Conservation (phyloP, 2,888 invertebrate genomes). For the Phytoseiulus persimilis region DNA sequence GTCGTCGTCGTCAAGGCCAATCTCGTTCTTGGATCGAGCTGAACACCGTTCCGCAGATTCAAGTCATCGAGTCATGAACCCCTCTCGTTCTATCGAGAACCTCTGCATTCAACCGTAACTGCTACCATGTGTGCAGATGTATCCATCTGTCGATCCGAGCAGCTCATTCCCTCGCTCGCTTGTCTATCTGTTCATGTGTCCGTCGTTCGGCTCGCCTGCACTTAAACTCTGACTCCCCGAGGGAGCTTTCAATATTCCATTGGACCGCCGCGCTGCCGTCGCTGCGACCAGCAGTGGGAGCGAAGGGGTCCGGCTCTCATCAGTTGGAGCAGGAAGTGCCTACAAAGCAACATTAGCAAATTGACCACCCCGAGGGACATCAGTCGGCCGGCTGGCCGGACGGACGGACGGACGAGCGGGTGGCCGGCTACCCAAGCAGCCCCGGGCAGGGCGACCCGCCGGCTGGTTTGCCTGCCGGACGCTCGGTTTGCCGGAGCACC, state of each 20-base stretch:
- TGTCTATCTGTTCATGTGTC: background rate
- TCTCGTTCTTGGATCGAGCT: background rate
- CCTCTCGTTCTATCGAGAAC: background rate
- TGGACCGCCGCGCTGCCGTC: background rate
- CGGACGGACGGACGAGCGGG: too few relatives aligned
- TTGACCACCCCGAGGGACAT: slow-evolving; percentile 17
- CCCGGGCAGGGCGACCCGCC: background rate
- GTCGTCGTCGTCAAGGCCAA: too few relatives aligned
- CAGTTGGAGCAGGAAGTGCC: slow-evolving; percentile 27
- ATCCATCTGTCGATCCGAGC: background rate
- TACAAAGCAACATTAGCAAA: slow-evolving; percentile 35
- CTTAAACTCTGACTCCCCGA: background rate
- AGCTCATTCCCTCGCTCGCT: background rate
- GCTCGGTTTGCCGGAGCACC: background rate
- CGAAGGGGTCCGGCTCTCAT: background rate
- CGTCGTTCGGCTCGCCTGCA: background rate
- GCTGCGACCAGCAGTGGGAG: background rate
- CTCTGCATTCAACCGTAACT: background rate
- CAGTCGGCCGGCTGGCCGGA: background rate
- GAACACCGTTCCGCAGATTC: background rate
- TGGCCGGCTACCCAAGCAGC: slow-evolving; percentile 22
- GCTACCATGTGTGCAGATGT: background rate
- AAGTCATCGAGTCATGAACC: background rate
- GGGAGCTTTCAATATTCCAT: slow-evolving; percentile 37
- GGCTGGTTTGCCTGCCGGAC: slow-evolving; percentile 10